Evolutionary conservation across 2,113 vertebrate genomes (phyloP), one percentile per base, ranked within the genome.

Genomic region (Tamias sibiricus): DNA sequence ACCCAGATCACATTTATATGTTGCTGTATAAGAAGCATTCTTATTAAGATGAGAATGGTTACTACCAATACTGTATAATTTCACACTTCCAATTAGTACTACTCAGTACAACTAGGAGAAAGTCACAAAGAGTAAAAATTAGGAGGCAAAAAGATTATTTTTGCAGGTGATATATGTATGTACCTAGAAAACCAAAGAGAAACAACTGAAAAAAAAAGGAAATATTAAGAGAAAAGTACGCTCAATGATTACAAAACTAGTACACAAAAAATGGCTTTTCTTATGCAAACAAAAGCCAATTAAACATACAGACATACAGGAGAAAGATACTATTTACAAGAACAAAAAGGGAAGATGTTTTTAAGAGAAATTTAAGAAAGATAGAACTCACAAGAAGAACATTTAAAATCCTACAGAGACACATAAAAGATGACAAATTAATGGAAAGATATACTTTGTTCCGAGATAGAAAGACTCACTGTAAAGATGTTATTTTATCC

Each of bases 171-270:
- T 42, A 40, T 26, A 28, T 74, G 1, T 32, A 62, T 22, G 17
- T 72, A 72, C 9, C 11, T 92, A 91, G n/a, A 90, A 76, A 89
- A 85, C 1, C 49, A 92, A 90, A 87, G 52, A 72, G 3, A 87
- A 72, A 75, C 32, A 91, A 94, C 20, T 22, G 14, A 72, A 94
- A 83, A 40, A 75, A 9, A 92, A 64, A 74, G 57, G 57, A 92
- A 52, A 74, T 52, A 88, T 66, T 90, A 84, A 66, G 40, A 84
- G 24, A 84, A 66, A 97, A 88, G 32, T 86, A 89, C 93, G 57
- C 19, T n/a, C 68, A n/a, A 54, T 76, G 54, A 47, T 66, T 75
- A 87, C 2, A 91, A 88, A 90, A 83, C 37, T 66, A 82, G 20
- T 24, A 71, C 14, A 81, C 7, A 71, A 75, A 49, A 86, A 81